These are phyloP conservation scores for Vanessa tameamea DNA, from an alignment of 1,140 invertebrate genomes.

Conservation along the genomic window DNA sequence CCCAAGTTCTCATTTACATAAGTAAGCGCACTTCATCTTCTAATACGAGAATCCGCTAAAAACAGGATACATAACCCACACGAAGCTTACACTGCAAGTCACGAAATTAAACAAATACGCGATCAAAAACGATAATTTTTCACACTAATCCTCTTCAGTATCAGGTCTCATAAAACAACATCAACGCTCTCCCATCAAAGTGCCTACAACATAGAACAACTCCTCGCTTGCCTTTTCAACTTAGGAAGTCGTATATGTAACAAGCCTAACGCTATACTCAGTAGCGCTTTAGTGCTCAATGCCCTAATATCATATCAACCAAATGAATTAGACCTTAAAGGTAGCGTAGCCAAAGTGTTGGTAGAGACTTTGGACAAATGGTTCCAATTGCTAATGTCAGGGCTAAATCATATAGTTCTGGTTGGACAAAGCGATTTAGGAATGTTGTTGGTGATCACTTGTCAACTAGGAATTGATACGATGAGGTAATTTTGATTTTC, in stretches of 20 bases:
- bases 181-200: conserved; percentile 66
- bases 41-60: too few relatives aligned
- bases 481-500: conserved; percentile 49
- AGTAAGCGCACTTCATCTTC: too few relatives aligned
- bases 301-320: conserved; percentile 68
- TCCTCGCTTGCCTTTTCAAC: conserved; percentile 56
- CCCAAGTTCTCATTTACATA: too few relatives aligned
- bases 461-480: conserved; percentile 58
- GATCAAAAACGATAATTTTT: neutral
- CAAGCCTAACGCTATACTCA: conserved; percentile 52
- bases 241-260: conserved; percentile 40
- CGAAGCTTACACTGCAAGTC: neutral
- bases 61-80: neutral
- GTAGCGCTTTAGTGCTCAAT: conserved; percentile 63
- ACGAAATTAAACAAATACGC: too few relatives aligned
- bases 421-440: conserved; percentile 48
- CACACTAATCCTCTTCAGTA: conserved; percentile 41
- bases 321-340: conserved; percentile 45
- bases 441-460: conserved; percentile 57
- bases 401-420: conserved; percentile 55
- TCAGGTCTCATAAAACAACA: conserved; percentile 50
- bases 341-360: conserved; percentile 45
- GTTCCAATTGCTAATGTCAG: conserved; percentile 52
- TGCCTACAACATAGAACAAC: conserved; percentile 66
- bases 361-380: conserved; percentile 58